Conservation (phyloP, 2,113 vertebrate species). For the Butastur rufipennis region DNA sequence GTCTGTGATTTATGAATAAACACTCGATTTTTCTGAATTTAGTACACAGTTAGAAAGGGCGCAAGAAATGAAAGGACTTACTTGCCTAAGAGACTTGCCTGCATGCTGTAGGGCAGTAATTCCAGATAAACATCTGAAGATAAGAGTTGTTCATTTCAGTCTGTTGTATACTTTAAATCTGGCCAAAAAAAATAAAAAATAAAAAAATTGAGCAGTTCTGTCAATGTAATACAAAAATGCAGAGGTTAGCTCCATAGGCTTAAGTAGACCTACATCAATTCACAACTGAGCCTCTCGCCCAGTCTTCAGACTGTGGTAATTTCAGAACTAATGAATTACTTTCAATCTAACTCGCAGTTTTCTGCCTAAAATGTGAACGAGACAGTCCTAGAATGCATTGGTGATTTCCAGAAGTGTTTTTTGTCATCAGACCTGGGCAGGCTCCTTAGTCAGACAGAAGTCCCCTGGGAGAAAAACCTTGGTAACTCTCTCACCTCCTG, state of each 20-base stretch:
- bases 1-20: slow-evolving; percentile 21
- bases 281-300: background rate
- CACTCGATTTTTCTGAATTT: slow-evolving; percentile 35
- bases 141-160: background rate
- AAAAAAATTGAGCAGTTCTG: background rate
- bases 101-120: background rate
- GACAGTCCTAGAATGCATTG: background rate
- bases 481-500: background rate
- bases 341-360: background rate
- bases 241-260: background rate
- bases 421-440: background rate
- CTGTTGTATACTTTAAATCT: slow-evolving; percentile 13
- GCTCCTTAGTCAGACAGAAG: background rate
- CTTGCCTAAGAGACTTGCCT: background rate
- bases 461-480: background rate
- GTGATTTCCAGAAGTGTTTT: background rate
- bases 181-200: background rate
- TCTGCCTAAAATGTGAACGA: background rate
- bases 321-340: background rate
- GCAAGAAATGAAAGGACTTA: background rate
- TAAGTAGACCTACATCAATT: background rate
- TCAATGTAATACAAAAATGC: background rate
- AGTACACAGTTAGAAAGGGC: background rate
- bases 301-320: background rate
- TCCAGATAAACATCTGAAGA: slow-evolving; percentile 28